Evolutionary conservation across 1,140 invertebrate genomes (phyloP).

Genomic region (Agrilus planipennis): DNA sequence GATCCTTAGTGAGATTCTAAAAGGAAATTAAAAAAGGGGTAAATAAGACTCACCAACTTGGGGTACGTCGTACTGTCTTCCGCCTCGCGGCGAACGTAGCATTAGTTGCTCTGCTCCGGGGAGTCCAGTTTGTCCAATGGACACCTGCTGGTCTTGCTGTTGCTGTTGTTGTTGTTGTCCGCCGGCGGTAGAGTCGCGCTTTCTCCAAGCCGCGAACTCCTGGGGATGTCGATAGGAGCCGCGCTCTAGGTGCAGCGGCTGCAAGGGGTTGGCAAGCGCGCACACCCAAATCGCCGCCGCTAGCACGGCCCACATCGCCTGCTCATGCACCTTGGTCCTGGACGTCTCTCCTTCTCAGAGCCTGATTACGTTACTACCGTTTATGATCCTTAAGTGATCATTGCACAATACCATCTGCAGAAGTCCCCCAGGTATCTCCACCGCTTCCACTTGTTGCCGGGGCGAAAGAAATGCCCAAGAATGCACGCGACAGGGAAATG

Average conservation of each 20-base stretch:
- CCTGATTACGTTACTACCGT: neutral
- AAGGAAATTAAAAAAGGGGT: no score
- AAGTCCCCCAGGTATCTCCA: neutral
- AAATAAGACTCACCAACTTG: constrained; percentile 63
- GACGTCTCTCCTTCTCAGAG: neutral
- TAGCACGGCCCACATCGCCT: constrained; percentile 31
- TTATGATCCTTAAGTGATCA: constrained; percentile 28
- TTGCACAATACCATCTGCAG: constrained; percentile 20
- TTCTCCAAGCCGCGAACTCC: constrained; percentile 21
- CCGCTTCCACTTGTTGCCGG: constrained; percentile 24
- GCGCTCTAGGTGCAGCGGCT: constrained; percentile 23
- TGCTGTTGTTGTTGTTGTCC: constrained; percentile 3
- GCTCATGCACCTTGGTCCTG: constrained; percentile 21
- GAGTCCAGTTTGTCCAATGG: neutral
- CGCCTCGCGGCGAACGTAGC: constrained; percentile 48
- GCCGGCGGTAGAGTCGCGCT: constrained; percentile 16
- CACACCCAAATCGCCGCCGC: constrained; percentile 31
- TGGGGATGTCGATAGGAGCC: constrained; percentile 19
- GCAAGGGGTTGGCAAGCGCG: constrained; percentile 31
- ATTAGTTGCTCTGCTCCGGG: constrained; percentile 39
- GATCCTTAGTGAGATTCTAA: no score
- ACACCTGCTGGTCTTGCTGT: constrained; percentile 3
- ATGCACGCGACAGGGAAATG: no score
- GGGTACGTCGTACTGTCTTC: constrained; percentile 54
- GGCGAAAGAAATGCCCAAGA: no score